Evolutionary conservation across 2,888 invertebrate species (phyloP).

Genomic region (Glaucopsyche alexis): DNA sequence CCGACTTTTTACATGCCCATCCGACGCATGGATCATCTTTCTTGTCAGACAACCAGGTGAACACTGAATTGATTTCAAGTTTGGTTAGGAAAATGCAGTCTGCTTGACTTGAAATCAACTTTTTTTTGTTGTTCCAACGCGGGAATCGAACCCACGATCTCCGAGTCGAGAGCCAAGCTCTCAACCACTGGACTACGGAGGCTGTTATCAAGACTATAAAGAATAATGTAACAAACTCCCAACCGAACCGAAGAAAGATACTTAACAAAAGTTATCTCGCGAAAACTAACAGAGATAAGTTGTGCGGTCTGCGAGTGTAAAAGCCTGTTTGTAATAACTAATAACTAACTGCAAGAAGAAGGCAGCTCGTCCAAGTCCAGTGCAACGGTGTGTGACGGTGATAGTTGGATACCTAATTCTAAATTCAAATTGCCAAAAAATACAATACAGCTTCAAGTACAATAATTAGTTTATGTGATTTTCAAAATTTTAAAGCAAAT

Average conservation of each 20-base stretch:
- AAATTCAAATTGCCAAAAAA: conserved; percentile 13
- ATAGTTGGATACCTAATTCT: conserved; percentile 7
- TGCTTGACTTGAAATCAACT: too few species aligned
- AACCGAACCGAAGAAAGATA: not conserved
- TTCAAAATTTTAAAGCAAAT: not conserved
- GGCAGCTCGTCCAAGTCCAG: not conserved
- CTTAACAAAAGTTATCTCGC: not conserved
- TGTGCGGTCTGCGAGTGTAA: not conserved
- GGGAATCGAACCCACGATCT: too few species aligned
- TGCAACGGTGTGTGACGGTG: conserved; percentile 13
- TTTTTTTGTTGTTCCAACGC: too few species aligned
- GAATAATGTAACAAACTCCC: not conserved
- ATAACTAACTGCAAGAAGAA: not conserved
- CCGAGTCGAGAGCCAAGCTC: too few species aligned
- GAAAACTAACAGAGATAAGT: not conserved
- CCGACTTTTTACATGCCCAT: too few species aligned
- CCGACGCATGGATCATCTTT: too few species aligned
- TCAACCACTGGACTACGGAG: too few species aligned
- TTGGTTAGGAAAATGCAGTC: too few species aligned
- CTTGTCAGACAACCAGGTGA: too few species aligned
- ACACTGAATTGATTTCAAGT: too few species aligned
- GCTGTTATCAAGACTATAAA: too few species aligned
- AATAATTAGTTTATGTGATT: not conserved
- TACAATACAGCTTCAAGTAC: not conserved
- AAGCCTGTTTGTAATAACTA: not conserved